Evolutionary conservation across 2,888 invertebrate genomes (phyloP), one percentile per base, ranked within the genome.

Genomic region (Watsonalla cultraria): DNA sequence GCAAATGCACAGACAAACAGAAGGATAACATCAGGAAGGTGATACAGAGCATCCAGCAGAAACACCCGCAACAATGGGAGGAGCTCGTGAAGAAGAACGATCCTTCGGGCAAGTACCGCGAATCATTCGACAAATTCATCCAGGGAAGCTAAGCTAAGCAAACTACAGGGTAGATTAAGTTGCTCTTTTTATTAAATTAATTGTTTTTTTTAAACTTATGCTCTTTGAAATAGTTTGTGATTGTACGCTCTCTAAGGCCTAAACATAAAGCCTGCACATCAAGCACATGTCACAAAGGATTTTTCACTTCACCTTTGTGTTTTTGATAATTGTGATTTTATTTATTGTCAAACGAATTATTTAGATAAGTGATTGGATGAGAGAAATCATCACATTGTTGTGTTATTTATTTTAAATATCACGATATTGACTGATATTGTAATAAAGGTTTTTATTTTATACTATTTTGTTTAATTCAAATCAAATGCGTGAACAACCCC

Each of bases 41-140:
- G 6, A 92, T 95, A 60, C 92, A 92, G 52, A 93, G 90, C 56
- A 91, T 96, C 63, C 93, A 94, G 59, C 90, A 93, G 59, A 92
- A 94, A 53, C 93, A 94, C 73, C 92, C 93, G 0, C 91, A 92
- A 0, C 88, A 93, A 72, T 96, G 95, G 94, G 92, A 93, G 4
- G 90, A 92, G 51, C 86, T 96, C 13, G 92, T 94, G 59, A 87
- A 84, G 60, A 95, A 95, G 80, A 96, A 93, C 74, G 96, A 96
- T 77, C 94, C 94, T 9, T 84, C 92, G 0, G 93, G 94, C 53
- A 79, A 91, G 56, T 93, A 95, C 87, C 92, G 92, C 62, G 86
- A 74, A 57, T 92, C 92, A 71, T 95, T 95, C 82, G 91, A 92
- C 64, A 90, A 91, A 61, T 91, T 91, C 72, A 78, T 90, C 62